A percentile compares a stretch with the other conserved stretches of the same genome.
These are phyloP conservation scores for Drosophila baimaii DNA, from an alignment of 1,140 invertebrate species.

Conservation along the genomic window DNA sequence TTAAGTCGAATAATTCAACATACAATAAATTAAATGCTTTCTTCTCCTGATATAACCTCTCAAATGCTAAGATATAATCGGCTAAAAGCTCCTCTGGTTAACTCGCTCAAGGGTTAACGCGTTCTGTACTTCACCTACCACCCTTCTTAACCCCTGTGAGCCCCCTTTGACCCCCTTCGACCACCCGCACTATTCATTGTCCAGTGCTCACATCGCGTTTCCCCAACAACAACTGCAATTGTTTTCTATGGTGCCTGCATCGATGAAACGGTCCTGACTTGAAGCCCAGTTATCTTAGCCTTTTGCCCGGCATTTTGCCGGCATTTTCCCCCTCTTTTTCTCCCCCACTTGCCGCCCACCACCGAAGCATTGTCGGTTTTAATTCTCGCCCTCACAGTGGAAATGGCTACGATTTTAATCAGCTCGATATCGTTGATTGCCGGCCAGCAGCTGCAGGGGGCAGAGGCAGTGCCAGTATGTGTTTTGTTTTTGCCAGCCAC, in stretches of 20 bases:
- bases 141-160: neutral
- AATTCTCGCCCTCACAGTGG: slow-evolving; percentile 52
- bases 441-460: slow-evolving; percentile 13
- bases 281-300: slow-evolving; percentile 56
- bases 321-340: neutral
- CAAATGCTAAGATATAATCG: neutral
- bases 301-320: slow-evolving; percentile 8
- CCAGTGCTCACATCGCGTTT: slow-evolving; percentile 23
- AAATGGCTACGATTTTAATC: slow-evolving; percentile 72
- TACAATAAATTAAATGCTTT: neutral
- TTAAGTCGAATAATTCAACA: too few species aligned
- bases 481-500: slow-evolving; percentile 25
- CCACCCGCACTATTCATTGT: slow-evolving; percentile 49
- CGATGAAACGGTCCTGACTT: slow-evolving; percentile 71
- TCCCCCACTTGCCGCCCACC: neutral
- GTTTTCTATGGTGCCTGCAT: slow-evolving; percentile 65
- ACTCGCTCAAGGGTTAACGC: neutral
- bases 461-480: neutral
- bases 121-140: too few species aligned
- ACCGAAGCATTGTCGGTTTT: slow-evolving; percentile 40
- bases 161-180: neutral
- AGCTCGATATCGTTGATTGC: slow-evolving; percentile 67
- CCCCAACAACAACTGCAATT: slow-evolving; percentile 59
- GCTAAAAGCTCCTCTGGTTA: neutral
- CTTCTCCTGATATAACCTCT: neutral